Base-by-base conservation (phyloP, 2,888 invertebrate species). In the Anagyrus pseudococci region DNA sequence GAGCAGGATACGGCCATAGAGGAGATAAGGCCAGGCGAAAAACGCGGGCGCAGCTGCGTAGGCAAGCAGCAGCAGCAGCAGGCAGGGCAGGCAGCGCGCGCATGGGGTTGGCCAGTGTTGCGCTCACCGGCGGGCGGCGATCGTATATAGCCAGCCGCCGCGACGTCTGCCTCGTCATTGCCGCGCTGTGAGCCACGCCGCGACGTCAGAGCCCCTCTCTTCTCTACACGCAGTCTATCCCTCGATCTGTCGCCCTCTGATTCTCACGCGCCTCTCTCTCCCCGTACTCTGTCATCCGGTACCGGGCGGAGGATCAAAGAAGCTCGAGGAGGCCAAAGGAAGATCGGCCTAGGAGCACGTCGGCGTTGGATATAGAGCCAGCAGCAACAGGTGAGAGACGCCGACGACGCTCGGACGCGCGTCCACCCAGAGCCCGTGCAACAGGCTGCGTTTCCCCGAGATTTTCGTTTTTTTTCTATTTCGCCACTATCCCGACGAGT, bases 91-190 rank as follows among this genome's bases (percentile, higher is more conserved):
- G n/a, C n/a, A n/a, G n/a, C n/a, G n/a, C n/a, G n/a, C n/a, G n/a
- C n/a, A n/a, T n/a, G n/a, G n/a, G n/a, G n/a, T n/a, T n/a, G n/a
- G n/a, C n/a, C n/a, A n/a, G n/a, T n/a, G n/a, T n/a, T n/a, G n/a
- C 13, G 33, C 33, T 33, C 33, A 8, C 19, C 10, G 44, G 52
- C 52, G 17, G 22, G 70, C 64, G 67, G 68, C 67, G 67, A 59
- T 67, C 70, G 69, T 79, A 80, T 80, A 80, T 79, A 80, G 76
- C 73, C 71, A 71, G 74, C 72, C 72, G 73, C 68, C 73, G 71
- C 71, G 72, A 70, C 72, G 70, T 71, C 70, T 68, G 66, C 71
- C 68, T 65, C 76, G 75, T 75, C 79, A 80, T 77, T 78, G 76
- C 71, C 75, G 76, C 75, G 76, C 72, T 37, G 61, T 49, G 61